Base-by-base conservation (phyloP, 2,113 vertebrate genomes). In the Colaptes auratus region DNA sequence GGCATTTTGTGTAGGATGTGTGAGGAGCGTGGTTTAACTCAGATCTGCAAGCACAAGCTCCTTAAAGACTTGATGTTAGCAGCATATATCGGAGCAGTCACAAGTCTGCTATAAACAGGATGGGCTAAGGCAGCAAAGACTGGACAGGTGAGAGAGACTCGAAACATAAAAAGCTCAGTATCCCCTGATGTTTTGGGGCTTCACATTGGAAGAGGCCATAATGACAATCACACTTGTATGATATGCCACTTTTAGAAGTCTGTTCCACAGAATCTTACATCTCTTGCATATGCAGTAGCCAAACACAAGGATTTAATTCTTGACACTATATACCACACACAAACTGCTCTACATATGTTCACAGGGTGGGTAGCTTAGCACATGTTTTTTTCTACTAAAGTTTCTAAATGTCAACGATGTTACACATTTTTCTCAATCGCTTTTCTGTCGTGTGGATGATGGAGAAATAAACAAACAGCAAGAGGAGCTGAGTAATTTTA, bases 311-410 rank as follows among this genome's bases (percentile, higher is more conserved):
- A 91, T 88, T 90, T 95, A 3, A 78, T 94, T 92, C 79, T 61
- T 95, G 90, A 95, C 91, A 81, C 76, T 89, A 9, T n/a, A 88
- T 77, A 75, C 58, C 64, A 63, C 87, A 93, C 65, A 88, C 93
- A 95, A 75, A 78, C 82, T 91, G 89, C 24, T 96, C 48, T 61
- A 76, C 94, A 95, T 95, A 95, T 95, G 94, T 89, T 94, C 58
- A 9, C 59, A 85, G 81, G 55, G 53, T 65, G 83, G 64, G 69
- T 63, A 88, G 48, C 10, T 89, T 4, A 95, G 28, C 82, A 86
- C 75, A 23, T 60, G 33, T 0, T 82, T 92, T 52, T 79, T 95
- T 78, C 52, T 61, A 3, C 42, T 31, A 6, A 42, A 52, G 44
- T 75, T 87, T 85, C 65, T 89, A 91, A 91, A 95, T 95, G 69